Evolutionary conservation across 2,888 invertebrate species (phyloP).

Genomic region (Oxyscelio sp.): DNA sequence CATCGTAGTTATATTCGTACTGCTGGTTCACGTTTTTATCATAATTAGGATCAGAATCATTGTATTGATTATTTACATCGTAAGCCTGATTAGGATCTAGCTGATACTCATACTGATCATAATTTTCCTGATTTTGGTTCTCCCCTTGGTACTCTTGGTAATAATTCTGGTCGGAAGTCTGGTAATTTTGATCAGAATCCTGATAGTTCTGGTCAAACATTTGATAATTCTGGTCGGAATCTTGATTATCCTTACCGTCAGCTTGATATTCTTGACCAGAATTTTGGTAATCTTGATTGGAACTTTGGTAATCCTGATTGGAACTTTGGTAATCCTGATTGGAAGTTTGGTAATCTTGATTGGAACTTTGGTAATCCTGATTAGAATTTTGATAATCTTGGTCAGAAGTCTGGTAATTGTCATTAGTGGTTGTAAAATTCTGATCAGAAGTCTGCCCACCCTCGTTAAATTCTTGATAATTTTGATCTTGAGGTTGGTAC

Average conservation of each 20-base stretch:
- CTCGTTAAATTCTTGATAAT: constrained; percentile 49
- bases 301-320: constrained; percentile 22
- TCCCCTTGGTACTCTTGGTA: constrained; percentile 47
- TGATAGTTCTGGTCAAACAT: constrained; percentile 22
- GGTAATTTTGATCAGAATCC: constrained; percentile 37
- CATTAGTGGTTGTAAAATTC: too few relatives aligned
- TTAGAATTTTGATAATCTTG: constrained; percentile 42
- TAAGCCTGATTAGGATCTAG: constrained; percentile 73
- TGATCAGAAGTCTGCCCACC: too few relatives aligned
- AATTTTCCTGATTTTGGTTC: constrained; percentile 55
- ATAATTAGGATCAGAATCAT: constrained; percentile 41
- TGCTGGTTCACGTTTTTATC: constrained; percentile 54
- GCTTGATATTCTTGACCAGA: constrained; percentile 56
- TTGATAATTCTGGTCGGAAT: constrained; percentile 18
- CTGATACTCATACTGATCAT: constrained; percentile 56
- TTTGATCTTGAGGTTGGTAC: constrained; percentile 6
- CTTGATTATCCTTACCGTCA: too few relatives aligned
- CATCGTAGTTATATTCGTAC: constrained; percentile 60
- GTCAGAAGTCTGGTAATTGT: not conserved
- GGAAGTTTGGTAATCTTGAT: constrained; percentile 43
- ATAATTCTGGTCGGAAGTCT: constrained; percentile 45
- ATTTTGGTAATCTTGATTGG: constrained; percentile 52
- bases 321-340: constrained; percentile 52
- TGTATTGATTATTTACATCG: constrained; percentile 33
- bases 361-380: constrained; percentile 46